phyloP scores from a whole-genome alignment of 1,140 invertebrate genomes.

The Pachyrhynchus sulphureomaculatus region DNA sequence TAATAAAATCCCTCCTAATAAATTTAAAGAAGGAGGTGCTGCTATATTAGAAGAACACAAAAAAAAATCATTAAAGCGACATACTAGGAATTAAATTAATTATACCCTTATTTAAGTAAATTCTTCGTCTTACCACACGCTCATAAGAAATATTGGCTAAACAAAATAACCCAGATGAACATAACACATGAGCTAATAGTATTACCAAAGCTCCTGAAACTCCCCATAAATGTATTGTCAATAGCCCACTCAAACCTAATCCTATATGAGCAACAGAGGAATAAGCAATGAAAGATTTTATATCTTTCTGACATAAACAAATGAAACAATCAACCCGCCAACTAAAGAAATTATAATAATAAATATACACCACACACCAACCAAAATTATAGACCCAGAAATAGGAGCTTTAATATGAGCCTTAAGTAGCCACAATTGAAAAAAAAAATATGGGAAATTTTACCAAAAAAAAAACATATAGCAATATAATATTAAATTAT shows the following conservation, averaged over 20 bases:
- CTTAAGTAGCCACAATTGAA: constrained; percentile 71
- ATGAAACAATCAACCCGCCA: constrained; percentile 58
- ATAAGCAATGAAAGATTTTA: constrained; percentile 65
- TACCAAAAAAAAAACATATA: constrained; percentile 64
- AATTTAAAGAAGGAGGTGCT: constrained; percentile 53
- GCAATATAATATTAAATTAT: constrained; percentile 56
- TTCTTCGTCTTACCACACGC: constrained; percentile 51
- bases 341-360: constrained; percentile 57
- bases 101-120: constrained; percentile 55
- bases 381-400: constrained; percentile 70
- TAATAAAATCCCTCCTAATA: constrained; percentile 60
- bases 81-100: constrained; percentile 55
- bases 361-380: constrained; percentile 59
- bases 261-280: constrained; percentile 64
- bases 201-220: constrained; percentile 56
- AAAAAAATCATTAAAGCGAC: constrained; percentile 62
- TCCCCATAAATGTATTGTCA: constrained; percentile 54
- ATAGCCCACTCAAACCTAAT: constrained; percentile 54
- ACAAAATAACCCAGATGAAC: constrained; percentile 69
- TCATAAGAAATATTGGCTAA: constrained; percentile 67
- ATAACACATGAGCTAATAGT: constrained; percentile 65
- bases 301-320: constrained; percentile 62
- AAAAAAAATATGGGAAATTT: constrained; percentile 69
- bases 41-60: constrained; percentile 56
- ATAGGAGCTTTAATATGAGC: constrained; percentile 74